Conservation (phyloP, 2,113 vertebrate species). For the Peromyscus californicus region DNA sequence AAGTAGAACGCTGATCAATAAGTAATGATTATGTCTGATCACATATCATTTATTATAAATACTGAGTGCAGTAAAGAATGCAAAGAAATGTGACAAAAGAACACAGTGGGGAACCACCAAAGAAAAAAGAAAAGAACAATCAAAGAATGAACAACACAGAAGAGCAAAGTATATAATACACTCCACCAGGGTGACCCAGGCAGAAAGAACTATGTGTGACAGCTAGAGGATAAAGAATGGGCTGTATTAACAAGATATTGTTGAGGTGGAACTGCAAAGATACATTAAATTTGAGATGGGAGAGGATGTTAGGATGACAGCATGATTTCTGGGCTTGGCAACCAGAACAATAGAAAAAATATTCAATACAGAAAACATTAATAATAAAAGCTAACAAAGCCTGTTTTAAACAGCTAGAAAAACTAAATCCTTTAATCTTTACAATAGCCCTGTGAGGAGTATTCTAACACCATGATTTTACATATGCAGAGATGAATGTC, state of each 20-base stretch:
- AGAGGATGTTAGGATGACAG: slow-evolving; percentile 26
- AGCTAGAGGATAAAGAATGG: slow-evolving; percentile 14
- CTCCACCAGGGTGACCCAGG: background rate
- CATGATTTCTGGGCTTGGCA: slow-evolving; percentile 55
- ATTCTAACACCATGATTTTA: slow-evolving; percentile 39
- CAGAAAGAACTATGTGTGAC: background rate
- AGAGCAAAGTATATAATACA: slow-evolving; percentile 8
- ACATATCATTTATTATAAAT: background rate
- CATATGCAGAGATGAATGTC: slow-evolving; percentile 39
- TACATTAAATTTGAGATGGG: slow-evolving; percentile 30
- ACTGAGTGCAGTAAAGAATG: background rate
- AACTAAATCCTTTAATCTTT: slow-evolving; percentile 60
- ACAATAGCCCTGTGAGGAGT: background rate
- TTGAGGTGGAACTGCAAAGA: slow-evolving; percentile 54
- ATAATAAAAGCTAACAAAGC: slow-evolving; percentile 52
- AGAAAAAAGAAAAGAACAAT: background rate
- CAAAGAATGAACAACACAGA: background rate
- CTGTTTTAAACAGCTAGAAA: slow-evolving; percentile 57
- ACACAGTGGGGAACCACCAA: background rate
- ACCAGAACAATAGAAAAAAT: slow-evolving; percentile 61
- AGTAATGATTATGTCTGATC: background rate
- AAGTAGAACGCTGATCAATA: background rate
- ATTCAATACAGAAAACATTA: slow-evolving; percentile 54
- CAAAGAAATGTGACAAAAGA: background rate
- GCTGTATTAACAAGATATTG: slow-evolving; percentile 55